phyloP scores from a whole-genome alignment of 2,113 vertebrate species.

The Dicerorhinus sumatrensis region DNA sequence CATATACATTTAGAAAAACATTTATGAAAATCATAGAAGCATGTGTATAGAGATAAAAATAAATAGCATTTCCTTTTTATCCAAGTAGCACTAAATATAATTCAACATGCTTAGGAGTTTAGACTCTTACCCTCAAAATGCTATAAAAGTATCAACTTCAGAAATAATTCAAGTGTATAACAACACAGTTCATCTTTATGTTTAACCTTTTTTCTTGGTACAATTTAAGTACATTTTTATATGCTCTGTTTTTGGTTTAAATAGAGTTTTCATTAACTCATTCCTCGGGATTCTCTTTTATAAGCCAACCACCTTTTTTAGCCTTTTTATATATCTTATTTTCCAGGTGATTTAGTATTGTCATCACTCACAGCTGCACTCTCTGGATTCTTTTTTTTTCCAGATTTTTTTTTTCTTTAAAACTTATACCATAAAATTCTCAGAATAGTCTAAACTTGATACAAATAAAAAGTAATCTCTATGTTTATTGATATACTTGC shows the following conservation, averaged over 20 bases:
- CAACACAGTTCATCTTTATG: slow-evolving; percentile 22
- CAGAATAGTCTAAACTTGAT: slow-evolving; percentile 26
- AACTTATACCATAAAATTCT: background rate
- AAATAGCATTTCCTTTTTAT: background rate
- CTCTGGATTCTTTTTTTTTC: slow-evolving; percentile 34
- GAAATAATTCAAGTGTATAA: slow-evolving; percentile 26
- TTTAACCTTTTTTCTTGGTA: slow-evolving; percentile 17
- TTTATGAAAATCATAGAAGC: background rate
- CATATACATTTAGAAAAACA: background rate
- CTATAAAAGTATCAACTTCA: background rate
- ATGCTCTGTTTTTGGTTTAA: slow-evolving; percentile 2
- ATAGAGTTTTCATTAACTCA: slow-evolving; percentile 42
- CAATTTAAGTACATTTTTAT: slow-evolving; percentile 37
- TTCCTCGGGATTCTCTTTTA: slow-evolving; percentile 27
- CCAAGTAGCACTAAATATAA: slow-evolving; percentile 13
- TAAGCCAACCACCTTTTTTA: background rate
- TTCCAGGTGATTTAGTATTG: slow-evolving; percentile 19
- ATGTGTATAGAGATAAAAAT: background rate
- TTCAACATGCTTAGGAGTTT: background rate
- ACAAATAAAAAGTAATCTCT: background rate
- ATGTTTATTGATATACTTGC: background rate
- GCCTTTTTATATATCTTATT: slow-evolving; percentile 39
- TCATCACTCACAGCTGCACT: background rate
- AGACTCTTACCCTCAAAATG: background rate
- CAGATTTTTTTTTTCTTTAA: background rate